Base-by-base conservation (phyloP, 1,140 invertebrate species). In the Drosophila punjabiensis region DNA sequence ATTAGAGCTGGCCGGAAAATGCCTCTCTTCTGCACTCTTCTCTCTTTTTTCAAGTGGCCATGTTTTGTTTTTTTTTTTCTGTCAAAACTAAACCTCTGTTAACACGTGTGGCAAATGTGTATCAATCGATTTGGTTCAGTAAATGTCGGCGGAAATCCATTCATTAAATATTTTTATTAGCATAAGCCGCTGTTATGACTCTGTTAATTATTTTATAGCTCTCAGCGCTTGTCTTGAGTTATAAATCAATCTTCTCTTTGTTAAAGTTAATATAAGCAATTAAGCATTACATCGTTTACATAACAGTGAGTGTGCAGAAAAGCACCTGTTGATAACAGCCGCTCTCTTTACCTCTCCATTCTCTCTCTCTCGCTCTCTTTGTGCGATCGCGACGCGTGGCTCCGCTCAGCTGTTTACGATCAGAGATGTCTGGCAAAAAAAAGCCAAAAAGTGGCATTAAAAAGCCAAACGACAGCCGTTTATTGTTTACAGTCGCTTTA, bases 401-500 rank as follows among this genome's bases (percentile, higher is more conserved):
- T 65, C 28, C 48, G 67, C 70, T 86, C 82, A 86, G 82, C 82
- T 86, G 79, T 81, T 75, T 53, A 28, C 24, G 8, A 50, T 30
- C 37, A 50, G 48, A 35, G 63, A 43, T 61, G 55, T 13, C 50
- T 11, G 43, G 53, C 24, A 6, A 20, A 63, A 76, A 76, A 58
- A 7, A 33, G 43, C 37, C 41, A 37, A 47, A 47, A 56, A 64
- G 37, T 14, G 10, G 20, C 53, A 7, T 5, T 20, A 16, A 20
- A 37, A 16, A 56, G 33, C 55, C 35, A 62, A 73, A 16, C 35
- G 71, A 20, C 53, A 74, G 73, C 24, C 32, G 55, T 47, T 37
- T 39, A 66, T 68, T 86, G 82, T 80, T 86, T 87, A 86, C 83
- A 87, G 76, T 76, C 76, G 79, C 67, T 84, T 45, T 20, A 11